Evolutionary conservation across 2,888 invertebrate species (phyloP), one percentile per base, ranked within the genome.

Genomic region (Lutraria lutraria): DNA sequence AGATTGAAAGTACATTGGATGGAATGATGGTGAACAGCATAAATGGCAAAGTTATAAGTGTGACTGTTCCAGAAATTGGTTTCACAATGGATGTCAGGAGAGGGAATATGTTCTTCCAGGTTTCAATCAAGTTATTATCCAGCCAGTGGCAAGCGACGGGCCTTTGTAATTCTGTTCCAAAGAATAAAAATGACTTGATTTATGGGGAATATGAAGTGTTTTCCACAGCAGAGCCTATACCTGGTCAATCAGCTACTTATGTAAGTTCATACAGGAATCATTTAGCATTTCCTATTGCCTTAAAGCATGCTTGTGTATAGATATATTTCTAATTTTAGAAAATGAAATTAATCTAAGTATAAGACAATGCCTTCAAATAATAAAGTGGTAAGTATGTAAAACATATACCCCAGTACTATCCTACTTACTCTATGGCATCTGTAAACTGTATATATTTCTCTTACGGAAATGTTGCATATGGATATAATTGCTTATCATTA

Each of bases 121-220:
- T 79, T 60, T 52, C 60, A 21, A 52, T 90, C 43, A 34, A 53
- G 15, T n/a, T 90, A 19, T 31, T 16, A 31, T 81, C 60, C 19
- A 76, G 72, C 52, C 80, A 63, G n/a, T 83, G 81, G 76, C n/a
- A n/a, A 31, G 25, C 29, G 8, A 68, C 52, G 16, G 90, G 90
- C 54, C 87, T 91, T 21, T 91, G 90, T 83, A 60, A 87, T 13
- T 82, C 43, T 52, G 90, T 89, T 34, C 88, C 88, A 19, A 54
- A 63, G 4, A 16, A 19, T 13, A 56, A 68, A 15, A 60, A 54
- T 21, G 25, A 83, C 21, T 52, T 90, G 68, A 52, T 88, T 10
- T 81, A 25, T 21, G 63, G 81, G 43, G 86, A 88, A 16, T 90
- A 90, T 68, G 60, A 29, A 21, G 52, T 80, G 31, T 86, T 83